Percentiles rank a stretch among this genome's conserved stretches.
phyloP scores from a whole-genome alignment of 2,113 vertebrate species.

The Petrocephalus microphthalmus region DNA sequence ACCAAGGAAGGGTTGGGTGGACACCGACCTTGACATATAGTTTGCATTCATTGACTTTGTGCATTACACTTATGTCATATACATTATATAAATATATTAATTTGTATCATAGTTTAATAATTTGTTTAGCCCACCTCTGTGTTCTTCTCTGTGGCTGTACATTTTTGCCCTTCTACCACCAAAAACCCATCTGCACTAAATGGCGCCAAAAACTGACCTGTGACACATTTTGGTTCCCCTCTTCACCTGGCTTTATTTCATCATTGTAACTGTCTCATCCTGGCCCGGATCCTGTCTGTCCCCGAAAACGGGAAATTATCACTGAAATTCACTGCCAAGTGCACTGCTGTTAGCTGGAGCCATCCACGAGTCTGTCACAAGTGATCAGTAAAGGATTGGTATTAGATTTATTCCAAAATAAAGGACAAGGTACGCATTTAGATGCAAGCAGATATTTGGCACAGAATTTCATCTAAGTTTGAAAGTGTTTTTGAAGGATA shows the following conservation, averaged over 20 bases:
- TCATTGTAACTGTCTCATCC: neutral
- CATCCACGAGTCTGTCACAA: neutral
- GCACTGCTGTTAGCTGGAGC: neutral
- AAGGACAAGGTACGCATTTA: neutral
- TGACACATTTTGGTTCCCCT: neutral
- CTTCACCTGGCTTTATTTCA: neutral
- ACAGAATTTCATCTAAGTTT: neutral
- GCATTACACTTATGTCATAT: neutral
- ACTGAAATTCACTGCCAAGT: neutral
- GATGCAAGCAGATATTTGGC: neutral
- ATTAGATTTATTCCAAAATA: neutral
- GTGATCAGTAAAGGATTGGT: neutral
- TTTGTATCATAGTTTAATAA: neutral
- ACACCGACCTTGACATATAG: neutral
- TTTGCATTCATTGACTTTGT: neutral
- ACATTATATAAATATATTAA: neutral
- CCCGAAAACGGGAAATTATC: neutral
- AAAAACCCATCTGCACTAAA: neutral
- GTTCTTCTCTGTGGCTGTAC: neutral
- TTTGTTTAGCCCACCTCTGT: neutral
- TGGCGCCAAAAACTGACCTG: neutral
- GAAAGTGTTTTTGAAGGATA: neutral
- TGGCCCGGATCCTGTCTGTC: neutral
- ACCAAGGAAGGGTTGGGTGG: too few species aligned
- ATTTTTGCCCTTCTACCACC: neutral